These are phyloP conservation scores for Sphaeramia orbicularis DNA, from an alignment of 2,797 vertebrate species.

Conservation along the genomic window DNA sequence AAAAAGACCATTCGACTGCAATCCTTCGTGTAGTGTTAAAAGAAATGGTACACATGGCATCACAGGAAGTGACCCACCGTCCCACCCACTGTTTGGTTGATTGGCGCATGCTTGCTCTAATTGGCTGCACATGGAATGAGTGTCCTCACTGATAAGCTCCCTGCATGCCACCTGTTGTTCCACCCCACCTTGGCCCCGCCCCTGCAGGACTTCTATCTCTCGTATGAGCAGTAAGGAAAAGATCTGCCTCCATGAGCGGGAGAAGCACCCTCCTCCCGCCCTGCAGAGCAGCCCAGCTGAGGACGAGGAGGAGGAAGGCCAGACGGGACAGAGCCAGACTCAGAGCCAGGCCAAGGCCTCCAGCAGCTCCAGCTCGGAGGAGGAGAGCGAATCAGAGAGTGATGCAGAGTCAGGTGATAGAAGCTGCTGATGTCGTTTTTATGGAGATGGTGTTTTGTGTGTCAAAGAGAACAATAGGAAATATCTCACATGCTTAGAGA, in stretches of 20 bases:
- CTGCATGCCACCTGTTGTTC: conserved; percentile 83
- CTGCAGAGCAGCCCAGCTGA: conserved; percentile 84
- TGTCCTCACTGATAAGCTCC: conserved; percentile 82
- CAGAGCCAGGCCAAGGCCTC: conserved; percentile 81
- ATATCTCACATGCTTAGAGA: background rate
- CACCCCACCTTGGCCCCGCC: conserved; percentile 69
- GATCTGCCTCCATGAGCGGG: conserved; percentile 88
- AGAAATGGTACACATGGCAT: conserved; percentile 14
- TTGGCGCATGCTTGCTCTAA: conserved; percentile 73
- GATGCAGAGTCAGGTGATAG: conserved; percentile 85
- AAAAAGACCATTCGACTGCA: no score
- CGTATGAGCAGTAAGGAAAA: conserved; percentile 92
- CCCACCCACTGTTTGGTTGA: conserved; percentile 48
- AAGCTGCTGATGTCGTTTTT: background rate
- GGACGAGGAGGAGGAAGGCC: conserved; percentile 86
- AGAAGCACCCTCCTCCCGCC: conserved; percentile 86
- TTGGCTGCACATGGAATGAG: conserved; percentile 83
- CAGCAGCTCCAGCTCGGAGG: conserved; percentile 90
- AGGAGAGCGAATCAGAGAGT: conserved; percentile 88
- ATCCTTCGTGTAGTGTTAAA: background rate
- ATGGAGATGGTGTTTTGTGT: background rate
- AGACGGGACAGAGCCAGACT: conserved; percentile 60
- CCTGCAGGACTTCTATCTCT: conserved; percentile 91
- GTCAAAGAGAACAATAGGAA: background rate
- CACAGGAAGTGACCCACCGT: conserved; percentile 47